Evolutionary conservation across 2,113 vertebrate genomes (phyloP).

Genomic region (Saccopteryx leptura): DNA sequence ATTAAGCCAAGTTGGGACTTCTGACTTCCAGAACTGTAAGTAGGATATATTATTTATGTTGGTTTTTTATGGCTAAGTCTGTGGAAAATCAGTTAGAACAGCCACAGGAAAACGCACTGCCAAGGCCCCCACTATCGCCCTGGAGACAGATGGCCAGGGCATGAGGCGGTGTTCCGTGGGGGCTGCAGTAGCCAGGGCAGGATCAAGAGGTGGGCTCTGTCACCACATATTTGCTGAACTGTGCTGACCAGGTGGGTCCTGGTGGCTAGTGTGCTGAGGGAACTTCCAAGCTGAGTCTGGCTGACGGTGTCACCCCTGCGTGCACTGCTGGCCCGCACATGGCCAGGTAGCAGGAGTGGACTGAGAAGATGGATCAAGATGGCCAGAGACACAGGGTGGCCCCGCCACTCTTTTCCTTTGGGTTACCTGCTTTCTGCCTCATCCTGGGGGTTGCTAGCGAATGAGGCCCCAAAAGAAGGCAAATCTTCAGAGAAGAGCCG

Average conservation of each 20-base stretch:
- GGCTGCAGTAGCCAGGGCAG: not conserved
- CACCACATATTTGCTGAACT: not conserved
- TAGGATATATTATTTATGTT: not conserved
- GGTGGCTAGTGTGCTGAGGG: not conserved
- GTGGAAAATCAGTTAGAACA: too few relatives aligned
- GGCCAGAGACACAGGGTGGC: fast-evolving
- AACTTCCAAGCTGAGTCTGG: fast-evolving
- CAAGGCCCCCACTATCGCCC: not conserved
- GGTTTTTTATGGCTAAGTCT: not conserved
- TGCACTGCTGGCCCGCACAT: fast-evolving
- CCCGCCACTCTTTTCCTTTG: not conserved
- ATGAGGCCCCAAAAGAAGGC: not conserved
- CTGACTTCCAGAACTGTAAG: not conserved
- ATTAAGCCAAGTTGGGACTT: not conserved
- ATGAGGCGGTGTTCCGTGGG: fast-evolving
- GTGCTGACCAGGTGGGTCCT: too few relatives aligned
- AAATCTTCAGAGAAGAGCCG: not conserved
- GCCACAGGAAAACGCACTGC: not conserved
- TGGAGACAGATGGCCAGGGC: not conserved
- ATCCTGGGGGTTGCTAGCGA: not conserved
- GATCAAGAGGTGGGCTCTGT: not conserved
- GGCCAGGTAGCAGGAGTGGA: fast-evolving
- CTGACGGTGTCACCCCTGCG: not conserved
- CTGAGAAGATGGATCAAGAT: not conserved
- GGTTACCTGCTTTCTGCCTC: not conserved